A percentile compares a stretch with the other conserved stretches of the same genome.
phyloP scores from a whole-genome alignment of 2,797 vertebrate species.

The Alectoris magna region DNA sequence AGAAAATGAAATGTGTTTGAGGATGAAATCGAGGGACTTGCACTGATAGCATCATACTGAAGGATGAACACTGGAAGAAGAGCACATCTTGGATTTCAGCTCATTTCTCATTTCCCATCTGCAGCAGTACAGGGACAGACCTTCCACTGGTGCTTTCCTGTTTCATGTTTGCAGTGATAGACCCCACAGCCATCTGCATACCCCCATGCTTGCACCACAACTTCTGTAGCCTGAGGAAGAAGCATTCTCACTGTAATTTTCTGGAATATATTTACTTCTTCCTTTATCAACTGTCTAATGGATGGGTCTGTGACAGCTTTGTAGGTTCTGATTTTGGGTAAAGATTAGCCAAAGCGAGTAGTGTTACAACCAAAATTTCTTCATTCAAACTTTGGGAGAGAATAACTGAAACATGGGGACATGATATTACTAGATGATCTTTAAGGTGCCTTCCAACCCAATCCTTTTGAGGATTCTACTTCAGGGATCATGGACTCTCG shows the following conservation, averaged over 20 bases:
- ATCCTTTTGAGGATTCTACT: not conserved
- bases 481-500: not conserved
- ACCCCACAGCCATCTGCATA: not conserved
- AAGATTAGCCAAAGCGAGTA: not conserved
- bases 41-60: not conserved
- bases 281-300: not conserved
- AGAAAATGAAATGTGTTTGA: not conserved
- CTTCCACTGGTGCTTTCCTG: not conserved
- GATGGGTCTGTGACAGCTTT: not conserved
- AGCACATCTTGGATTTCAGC: not conserved
- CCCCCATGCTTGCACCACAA: not conserved
- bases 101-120: not conserved
- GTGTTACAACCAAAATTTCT: not conserved
- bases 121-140: not conserved
- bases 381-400: not conserved
- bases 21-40: not conserved
- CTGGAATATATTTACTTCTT: not conserved
- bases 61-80: not conserved
- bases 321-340: not conserved
- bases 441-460: not conserved
- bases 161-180: not conserved
- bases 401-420: not conserved
- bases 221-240: not conserved
- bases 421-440: not conserved
- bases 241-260: not conserved